Evolutionary conservation across 2,113 vertebrate genomes (phyloP).

Genomic region (Barbus barbus): DNA sequence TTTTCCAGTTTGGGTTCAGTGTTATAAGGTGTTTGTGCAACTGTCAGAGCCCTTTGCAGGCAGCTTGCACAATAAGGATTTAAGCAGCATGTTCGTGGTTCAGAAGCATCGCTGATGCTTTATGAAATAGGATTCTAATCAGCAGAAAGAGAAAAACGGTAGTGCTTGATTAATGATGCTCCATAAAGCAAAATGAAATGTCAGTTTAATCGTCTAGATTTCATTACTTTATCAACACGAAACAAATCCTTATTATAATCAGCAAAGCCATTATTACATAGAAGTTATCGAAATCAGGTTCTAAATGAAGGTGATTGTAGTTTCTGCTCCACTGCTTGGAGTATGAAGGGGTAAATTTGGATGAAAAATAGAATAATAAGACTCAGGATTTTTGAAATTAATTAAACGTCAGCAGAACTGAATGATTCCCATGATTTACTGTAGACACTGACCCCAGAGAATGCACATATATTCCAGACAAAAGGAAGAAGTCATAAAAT

Average conservation of each 20-base stretch:
- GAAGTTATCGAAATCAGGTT: background rate
- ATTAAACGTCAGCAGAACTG: background rate
- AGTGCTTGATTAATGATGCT: background rate
- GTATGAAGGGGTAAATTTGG: background rate
- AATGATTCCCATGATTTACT: background rate
- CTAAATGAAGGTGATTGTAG: background rate
- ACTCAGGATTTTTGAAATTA: too few species aligned
- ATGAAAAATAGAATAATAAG: background rate
- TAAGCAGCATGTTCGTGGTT: background rate
- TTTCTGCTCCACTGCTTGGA: background rate
- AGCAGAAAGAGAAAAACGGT: background rate
- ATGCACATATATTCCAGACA: background rate
- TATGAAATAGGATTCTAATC: background rate
- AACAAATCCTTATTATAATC: constrained; percentile 25
- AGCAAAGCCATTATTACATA: background rate
- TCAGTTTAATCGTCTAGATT: background rate
- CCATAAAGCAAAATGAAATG: background rate
- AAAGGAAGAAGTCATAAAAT: background rate
- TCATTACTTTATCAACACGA: background rate
- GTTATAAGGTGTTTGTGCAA: background rate
- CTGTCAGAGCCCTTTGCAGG: background rate
- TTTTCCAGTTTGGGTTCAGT: background rate
- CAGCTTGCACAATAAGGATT: constrained; percentile 25
- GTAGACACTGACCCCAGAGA: background rate
- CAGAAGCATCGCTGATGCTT: background rate